A percentile compares a stretch with the other conserved stretches of the same genome.
These are phyloP conservation scores for Teleogryllus occipitalis DNA, from an alignment of 1,140 invertebrate species.

Conservation along the genomic window DNA sequence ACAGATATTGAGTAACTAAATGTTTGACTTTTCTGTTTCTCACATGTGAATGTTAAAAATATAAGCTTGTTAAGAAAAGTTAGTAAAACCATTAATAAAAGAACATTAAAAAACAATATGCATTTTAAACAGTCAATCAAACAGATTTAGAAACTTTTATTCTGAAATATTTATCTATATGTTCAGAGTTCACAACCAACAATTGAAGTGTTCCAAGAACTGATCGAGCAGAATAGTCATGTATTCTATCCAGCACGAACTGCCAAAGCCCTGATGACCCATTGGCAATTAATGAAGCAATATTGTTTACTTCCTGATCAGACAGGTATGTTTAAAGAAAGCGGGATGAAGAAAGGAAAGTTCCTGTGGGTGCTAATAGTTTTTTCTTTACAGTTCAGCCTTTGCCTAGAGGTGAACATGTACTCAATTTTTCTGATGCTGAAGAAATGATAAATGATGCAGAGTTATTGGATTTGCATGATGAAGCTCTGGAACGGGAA, in stretches of 20 bases:
- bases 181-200: conserved; percentile 52
- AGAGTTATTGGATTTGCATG: conserved; percentile 67
- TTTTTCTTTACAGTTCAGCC: conserved; percentile 34
- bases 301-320: conserved; percentile 89
- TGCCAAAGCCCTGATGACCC: conserved; percentile 70
- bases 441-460: conserved; percentile 82
- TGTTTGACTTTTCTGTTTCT: no score
- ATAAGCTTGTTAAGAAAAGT: no score
- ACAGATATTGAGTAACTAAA: no score
- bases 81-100: no score
- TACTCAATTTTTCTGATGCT: conserved; percentile 83
- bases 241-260: conserved; percentile 83
- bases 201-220: conserved; percentile 72
- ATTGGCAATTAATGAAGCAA: conserved; percentile 91
- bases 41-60: no score
- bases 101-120: no score
- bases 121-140: no score
- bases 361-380: not conserved
- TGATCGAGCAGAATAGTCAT: conserved; percentile 76
- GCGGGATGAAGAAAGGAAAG: not conserved
- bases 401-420: conserved; percentile 49
- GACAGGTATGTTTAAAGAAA: conserved; percentile 45
- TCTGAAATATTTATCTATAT: not conserved
- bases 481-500: conserved; percentile 66
- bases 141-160: no score